Base-by-base conservation (phyloP, 92 coral and sea anemone species). In the Paragorgia papillata region DNA sequence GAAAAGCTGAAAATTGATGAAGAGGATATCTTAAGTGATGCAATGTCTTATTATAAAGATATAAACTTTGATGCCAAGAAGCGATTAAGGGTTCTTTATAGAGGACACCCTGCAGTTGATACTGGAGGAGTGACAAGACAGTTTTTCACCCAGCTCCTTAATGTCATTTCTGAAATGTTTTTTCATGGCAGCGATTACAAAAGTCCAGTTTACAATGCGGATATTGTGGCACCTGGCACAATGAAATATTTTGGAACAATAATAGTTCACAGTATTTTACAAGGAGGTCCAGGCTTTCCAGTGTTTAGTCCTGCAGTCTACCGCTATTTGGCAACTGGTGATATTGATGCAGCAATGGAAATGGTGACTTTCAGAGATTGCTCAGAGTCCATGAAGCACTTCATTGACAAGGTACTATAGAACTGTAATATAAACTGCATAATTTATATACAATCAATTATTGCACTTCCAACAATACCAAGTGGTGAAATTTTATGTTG, bases 231-330 rank as follows among this genome's bases (percentile, higher is more conserved):
- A 56, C 69, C 86, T 41, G 92, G 88, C 19, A 66, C 84, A 34
- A 74, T 88, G 88, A 88, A 84, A 79, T 53, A 79, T n/a, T 62
- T 84, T 22, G 91, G 88, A 31, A 84, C 85, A 29, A 84, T 88
- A 39, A 76, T 84, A 49, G 88, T 88, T 21, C 91, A 88, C 76
- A 81, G 88, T 48, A 55, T 85, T 25, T 69, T 81, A 50, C 83
- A 73, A 13, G 89, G 81, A 62, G 85, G 89, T 32, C 91, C 84
- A 24, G 88, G 91, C 50, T 68, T 87, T 46, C 91, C 88, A 46
- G 71, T 87, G 37, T 84, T 88, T 57, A 80, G 86, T 67, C 79
- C 55, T 26, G 77, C 81, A 33, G 49, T 88, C 9, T 84, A 83
- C 70, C 25, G 76, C 69, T 84, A 76, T 79, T 74, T 88, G 76